Conservation (phyloP, 35 echinoderm and acorn worm species). For the Chiridota heheva region DNA sequence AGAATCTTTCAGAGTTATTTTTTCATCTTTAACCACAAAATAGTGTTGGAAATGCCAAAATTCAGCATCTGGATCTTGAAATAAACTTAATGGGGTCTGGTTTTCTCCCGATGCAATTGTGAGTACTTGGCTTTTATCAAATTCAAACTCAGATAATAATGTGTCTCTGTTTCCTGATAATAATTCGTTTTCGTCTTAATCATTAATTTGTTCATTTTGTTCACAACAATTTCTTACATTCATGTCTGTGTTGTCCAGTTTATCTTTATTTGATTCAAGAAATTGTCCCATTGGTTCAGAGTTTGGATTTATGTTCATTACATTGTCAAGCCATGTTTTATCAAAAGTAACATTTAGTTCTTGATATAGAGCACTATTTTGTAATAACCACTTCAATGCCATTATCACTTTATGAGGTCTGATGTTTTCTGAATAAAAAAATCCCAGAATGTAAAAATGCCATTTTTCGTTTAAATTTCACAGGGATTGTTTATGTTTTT, state of each 20-base stretch:
- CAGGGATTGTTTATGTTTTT: slow-evolving; percentile 5
- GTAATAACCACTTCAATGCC: not conserved
- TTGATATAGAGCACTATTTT: not conserved
- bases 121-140: not conserved
- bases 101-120: slow-evolving; percentile 23
- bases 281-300: not conserved
- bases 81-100: not conserved
- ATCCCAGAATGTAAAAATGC: not conserved
- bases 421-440: not conserved
- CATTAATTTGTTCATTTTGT: slow-evolving; percentile 15
- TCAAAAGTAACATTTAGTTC: not conserved
- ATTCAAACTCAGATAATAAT: not conserved
- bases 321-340: not conserved
- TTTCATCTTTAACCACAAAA: slow-evolving; percentile 21
- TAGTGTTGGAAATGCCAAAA: slow-evolving; percentile 37
- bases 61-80: slow-evolving; percentile 23
- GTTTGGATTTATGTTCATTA: not conserved
- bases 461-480: slow-evolving; percentile 34
- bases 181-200: slow-evolving; percentile 11
- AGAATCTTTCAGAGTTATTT: not conserved
- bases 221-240: no score
- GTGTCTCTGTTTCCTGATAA: slow-evolving; percentile 5
- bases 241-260: no score
- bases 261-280: not conserved
- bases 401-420: not conserved